A percentile compares a stretch with the other conserved stretches of the same genome.
Conservation (phyloP, 2,888 invertebrate species). For the Ophonus ardosiacus region DNA sequence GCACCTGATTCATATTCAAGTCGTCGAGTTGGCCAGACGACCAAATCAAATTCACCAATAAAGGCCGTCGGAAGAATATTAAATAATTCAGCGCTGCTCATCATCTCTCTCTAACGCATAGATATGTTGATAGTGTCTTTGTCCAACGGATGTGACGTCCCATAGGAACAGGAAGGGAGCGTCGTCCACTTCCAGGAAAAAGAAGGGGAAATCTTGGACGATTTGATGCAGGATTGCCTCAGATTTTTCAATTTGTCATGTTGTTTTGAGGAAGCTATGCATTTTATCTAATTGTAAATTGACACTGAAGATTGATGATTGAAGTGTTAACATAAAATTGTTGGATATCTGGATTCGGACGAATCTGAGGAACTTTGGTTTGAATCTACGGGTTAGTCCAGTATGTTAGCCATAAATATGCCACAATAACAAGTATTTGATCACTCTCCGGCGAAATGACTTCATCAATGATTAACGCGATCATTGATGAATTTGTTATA, state of each 20-base stretch:
- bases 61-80: slow-evolving; percentile 71
- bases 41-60: slow-evolving; percentile 73
- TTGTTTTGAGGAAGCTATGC: no score
- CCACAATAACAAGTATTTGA: no score
- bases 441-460: no score
- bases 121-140: background rate
- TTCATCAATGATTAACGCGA: no score
- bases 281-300: no score
- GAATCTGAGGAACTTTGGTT: no score
- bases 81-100: slow-evolving; percentile 67
- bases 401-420: no score
- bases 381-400: no score
- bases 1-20: slow-evolving; percentile 71
- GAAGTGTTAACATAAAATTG: no score
- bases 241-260: background rate
- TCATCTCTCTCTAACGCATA: background rate
- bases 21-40: slow-evolving; percentile 72
- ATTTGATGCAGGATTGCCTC: background rate
- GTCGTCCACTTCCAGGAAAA: background rate
- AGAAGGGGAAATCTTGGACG: background rate
- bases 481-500: no score
- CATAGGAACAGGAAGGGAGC: background rate
- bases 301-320: no score
- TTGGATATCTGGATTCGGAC: no score
- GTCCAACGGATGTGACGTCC: slow-evolving; percentile 3